Conservation (phyloP, 1,140 invertebrate genomes). For the Camponotus pennsylvanicus region DNA sequence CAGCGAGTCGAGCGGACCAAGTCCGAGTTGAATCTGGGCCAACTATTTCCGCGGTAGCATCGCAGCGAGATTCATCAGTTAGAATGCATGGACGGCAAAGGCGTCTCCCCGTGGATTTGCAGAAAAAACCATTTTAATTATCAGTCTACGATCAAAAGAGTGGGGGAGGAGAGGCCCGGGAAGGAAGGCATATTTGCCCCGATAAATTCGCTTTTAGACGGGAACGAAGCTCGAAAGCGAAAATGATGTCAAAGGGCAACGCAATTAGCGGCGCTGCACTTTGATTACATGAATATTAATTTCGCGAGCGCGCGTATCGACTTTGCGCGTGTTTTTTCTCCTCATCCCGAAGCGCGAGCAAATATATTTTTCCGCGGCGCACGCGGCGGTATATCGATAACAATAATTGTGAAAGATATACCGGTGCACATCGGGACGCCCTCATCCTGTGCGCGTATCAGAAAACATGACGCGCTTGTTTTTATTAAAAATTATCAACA, state of each 20-base stretch:
- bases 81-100: slow-evolving; percentile 68
- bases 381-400: background rate
- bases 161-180: background rate
- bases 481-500: slow-evolving; percentile 35
- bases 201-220: slow-evolving; percentile 28
- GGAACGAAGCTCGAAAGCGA: slow-evolving; percentile 28
- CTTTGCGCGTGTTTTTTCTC: slow-evolving; percentile 6
- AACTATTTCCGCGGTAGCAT: slow-evolving; percentile 75
- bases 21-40: slow-evolving; percentile 72
- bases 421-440: background rate
- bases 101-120: slow-evolving; percentile 51
- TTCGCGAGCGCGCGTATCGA: slow-evolving; percentile 11
- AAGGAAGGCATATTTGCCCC: slow-evolving; percentile 5
- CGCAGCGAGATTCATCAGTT: slow-evolving; percentile 73
- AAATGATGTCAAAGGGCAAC: slow-evolving; percentile 65
- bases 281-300: slow-evolving; percentile 70
- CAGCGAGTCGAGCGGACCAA: slow-evolving; percentile 63
- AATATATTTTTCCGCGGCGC: slow-evolving; percentile 8
- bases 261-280: slow-evolving; percentile 57
- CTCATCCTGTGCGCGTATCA: background rate
- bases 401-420: background rate
- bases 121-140: slow-evolving; percentile 70
- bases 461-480: background rate
- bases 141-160: slow-evolving; percentile 64
- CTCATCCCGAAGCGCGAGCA: slow-evolving; percentile 9